A percentile compares a stretch with the other conserved stretches of the same genome.
These are phyloP conservation scores for Anhinga anhinga DNA, from an alignment of 2,113 vertebrate species.

Conservation along the genomic window DNA sequence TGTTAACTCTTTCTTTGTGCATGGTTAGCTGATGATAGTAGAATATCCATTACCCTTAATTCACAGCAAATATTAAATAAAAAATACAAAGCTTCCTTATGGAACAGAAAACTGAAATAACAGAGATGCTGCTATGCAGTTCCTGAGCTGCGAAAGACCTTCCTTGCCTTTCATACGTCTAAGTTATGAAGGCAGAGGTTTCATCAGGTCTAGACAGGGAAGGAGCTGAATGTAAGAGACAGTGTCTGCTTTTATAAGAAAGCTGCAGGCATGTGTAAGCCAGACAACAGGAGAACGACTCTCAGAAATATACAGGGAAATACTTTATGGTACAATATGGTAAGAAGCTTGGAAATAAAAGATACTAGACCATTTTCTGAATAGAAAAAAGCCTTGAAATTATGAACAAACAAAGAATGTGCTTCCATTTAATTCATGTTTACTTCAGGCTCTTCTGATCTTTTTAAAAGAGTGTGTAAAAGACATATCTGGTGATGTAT, in stretches of 20 bases:
- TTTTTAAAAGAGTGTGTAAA: not conserved
- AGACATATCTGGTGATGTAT: fast-evolving
- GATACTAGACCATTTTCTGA: not conserved
- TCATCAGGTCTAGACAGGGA: not conserved
- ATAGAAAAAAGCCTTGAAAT: not conserved
- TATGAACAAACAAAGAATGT: not conserved
- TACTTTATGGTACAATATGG: not conserved
- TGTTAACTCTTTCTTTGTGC: not conserved
- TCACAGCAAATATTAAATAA: not conserved
- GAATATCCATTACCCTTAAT: not conserved
- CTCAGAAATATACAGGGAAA: not conserved
- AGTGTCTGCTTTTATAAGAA: not conserved
- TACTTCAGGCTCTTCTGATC: not conserved
- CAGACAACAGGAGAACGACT: not conserved
- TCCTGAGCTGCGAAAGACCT: not conserved
- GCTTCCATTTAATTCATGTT: not conserved
- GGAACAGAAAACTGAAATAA: not conserved
- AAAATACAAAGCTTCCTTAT: not conserved
- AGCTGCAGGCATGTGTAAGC: not conserved
- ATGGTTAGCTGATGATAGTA: not conserved
- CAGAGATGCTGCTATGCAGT: not conserved
- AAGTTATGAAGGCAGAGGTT: not conserved
- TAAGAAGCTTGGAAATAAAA: not conserved
- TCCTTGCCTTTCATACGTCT: not conserved
- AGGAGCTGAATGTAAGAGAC: not conserved